Evolutionary conservation across 1,140 invertebrate genomes (phyloP), one percentile per base, ranked within the genome.

Genomic region (Apis florea): DNA sequence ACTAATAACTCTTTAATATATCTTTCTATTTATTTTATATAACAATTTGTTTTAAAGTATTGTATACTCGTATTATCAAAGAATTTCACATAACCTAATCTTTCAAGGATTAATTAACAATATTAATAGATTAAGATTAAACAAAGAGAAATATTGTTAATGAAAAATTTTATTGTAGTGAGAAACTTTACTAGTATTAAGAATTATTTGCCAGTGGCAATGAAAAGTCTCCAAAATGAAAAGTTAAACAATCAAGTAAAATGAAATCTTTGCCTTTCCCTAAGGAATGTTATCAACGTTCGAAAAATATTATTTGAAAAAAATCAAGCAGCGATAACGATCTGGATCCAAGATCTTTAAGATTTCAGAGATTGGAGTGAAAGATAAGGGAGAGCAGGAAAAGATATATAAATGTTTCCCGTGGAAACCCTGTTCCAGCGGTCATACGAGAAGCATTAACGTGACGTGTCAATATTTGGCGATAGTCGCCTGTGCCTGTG

Each of bases 401-500:
- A 47, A 58, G 31, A 19, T 6, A 6, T 40, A 40, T 58, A 8
- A 2, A 56, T 12, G 53, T 31, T 69, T 31, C 49, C 54, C 68
- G 31, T 40, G 31, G 31, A 40, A 26, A 26, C 69, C 19, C 54
- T 24, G 47, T 31, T 59, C 11, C 15, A 70, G 31, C 63, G 66
- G n/a, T 68, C 10, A n/a, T 61, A 66, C 58, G 71, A 54, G 19
- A 12, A 24, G 26, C 21, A 49, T 67, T 85, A 72, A 77, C 56
- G 51, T 64, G 72, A 31, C 53, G 51, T 51, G 73, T 85, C 78
- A 85, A 85, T 85, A 85, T 85, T 85, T 85, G 68, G 4, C 56
- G 31, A 67, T 68, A 64, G 67, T 47, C 31, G 59, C 31, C 31
- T 40, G 58, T n/a, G 19, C 49, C 67, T 53, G 47, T 69, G 58